A percentile compares a stretch with the other conserved stretches of the same genome.
These are phyloP conservation scores for Macrocentrus cingulum DNA, from an alignment of 1,140 invertebrate species.

Conservation along the genomic window DNA sequence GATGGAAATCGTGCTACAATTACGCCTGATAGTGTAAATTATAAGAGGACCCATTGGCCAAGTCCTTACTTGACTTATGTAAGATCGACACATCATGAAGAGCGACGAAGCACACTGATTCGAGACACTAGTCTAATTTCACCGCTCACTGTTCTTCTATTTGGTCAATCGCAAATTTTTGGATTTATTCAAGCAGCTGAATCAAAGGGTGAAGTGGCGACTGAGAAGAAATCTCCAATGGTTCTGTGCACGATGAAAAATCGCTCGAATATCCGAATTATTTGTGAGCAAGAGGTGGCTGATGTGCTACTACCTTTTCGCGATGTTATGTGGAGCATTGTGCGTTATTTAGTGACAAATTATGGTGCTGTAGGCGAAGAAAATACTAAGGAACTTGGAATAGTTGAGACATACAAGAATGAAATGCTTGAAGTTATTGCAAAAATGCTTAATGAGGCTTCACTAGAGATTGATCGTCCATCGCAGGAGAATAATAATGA, in stretches of 20 bases:
- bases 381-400: not conserved
- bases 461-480: no score
- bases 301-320: constrained; percentile 54
- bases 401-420: constrained; percentile 32
- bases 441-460: constrained; percentile 29
- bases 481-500: no score
- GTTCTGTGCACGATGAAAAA: constrained; percentile 45
- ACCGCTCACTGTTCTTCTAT: constrained; percentile 60
- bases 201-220: constrained; percentile 15
- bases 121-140: constrained; percentile 59
- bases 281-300: constrained; percentile 52
- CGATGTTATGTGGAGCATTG: constrained; percentile 58
- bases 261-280: constrained; percentile 45
- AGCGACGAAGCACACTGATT: constrained; percentile 54
- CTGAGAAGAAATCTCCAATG: constrained; percentile 31
- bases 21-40: constrained; percentile 62
- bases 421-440: constrained; percentile 35
- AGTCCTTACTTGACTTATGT: constrained; percentile 54
- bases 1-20: constrained; percentile 54
- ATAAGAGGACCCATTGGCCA: constrained; percentile 49
- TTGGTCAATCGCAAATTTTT: constrained; percentile 41
- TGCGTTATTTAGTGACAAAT: constrained; percentile 59
- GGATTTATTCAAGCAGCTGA: constrained; percentile 22
- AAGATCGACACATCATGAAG: constrained; percentile 51
- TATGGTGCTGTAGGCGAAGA: constrained; percentile 31